phyloP scores from a whole-genome alignment of 2,797 vertebrate genomes.

The Jordanella pulchra region DNA sequence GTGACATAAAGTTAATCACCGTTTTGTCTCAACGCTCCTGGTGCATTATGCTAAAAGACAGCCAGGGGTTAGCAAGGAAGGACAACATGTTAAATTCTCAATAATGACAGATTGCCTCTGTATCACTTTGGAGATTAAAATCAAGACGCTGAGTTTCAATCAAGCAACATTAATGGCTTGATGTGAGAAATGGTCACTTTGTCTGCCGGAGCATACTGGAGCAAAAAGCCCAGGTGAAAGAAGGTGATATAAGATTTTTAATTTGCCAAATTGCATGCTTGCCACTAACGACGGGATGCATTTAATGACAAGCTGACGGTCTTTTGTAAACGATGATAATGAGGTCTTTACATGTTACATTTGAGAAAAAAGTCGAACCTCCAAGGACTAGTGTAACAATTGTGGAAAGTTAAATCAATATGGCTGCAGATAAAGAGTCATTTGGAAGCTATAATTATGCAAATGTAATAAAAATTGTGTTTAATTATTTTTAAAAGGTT shows the following conservation, averaged over 20 bases:
- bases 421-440: slow-evolving; percentile 30
- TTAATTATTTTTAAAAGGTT: slow-evolving; percentile 16
- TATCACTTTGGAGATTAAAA: slow-evolving; percentile 87
- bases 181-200: slow-evolving; percentile 78
- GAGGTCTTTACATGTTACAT: slow-evolving; percentile 45
- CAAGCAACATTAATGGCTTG: slow-evolving; percentile 78
- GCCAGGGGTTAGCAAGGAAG: slow-evolving; percentile 64
- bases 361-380: slow-evolving; percentile 54
- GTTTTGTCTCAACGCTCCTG: slow-evolving; percentile 72
- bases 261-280: slow-evolving; percentile 71
- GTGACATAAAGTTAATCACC: slow-evolving; percentile 78
- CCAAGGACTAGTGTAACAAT: slow-evolving; percentile 58
- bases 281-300: slow-evolving; percentile 66
- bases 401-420: slow-evolving; percentile 36
- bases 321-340: slow-evolving; percentile 48
- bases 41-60: slow-evolving; percentile 51
- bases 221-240: slow-evolving; percentile 66
- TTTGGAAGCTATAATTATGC: slow-evolving; percentile 26
- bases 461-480: slow-evolving; percentile 29
- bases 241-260: slow-evolving; percentile 70
- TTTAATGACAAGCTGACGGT: slow-evolving; percentile 60
- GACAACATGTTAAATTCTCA: slow-evolving; percentile 76
- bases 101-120: slow-evolving; percentile 80
- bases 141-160: slow-evolving; percentile 86
- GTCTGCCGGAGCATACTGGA: slow-evolving; percentile 53